Percentiles rank a stretch among this genome's conserved stretches.
Evolutionary conservation across 2,797 vertebrate species (phyloP).

Genomic region (Lepilemur septentrionalis): DNA sequence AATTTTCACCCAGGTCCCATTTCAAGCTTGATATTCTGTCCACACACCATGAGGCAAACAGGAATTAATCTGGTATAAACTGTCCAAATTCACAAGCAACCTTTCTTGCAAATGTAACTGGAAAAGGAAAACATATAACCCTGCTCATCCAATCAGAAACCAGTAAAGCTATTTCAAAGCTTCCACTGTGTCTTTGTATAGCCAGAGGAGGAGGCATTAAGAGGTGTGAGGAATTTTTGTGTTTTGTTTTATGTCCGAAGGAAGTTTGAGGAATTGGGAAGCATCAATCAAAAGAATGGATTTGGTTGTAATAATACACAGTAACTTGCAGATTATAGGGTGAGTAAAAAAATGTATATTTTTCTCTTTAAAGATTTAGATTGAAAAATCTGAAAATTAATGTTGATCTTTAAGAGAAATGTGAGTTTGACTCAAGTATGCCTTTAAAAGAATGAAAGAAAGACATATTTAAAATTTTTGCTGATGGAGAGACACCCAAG

Average conservation of each 20-base stretch:
- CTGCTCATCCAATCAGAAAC: neutral
- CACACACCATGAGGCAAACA: neutral
- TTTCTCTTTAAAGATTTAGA: neutral
- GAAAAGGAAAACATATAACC: neutral
- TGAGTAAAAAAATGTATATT: too few species aligned
- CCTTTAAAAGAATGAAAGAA: constrained; percentile 36
- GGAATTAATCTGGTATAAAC: neutral
- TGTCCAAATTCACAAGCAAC: neutral
- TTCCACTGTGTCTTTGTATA: neutral
- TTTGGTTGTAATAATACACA: neutral
- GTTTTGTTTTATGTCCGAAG: neutral
- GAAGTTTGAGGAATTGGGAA: neutral
- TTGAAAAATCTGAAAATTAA: neutral
- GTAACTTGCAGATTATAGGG: neutral
- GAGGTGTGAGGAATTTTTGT: neutral
- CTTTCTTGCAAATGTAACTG: neutral
- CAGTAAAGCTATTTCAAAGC: neutral
- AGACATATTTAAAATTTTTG: neutral
- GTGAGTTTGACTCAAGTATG: neutral
- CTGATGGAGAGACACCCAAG: neutral
- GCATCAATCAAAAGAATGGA: neutral
- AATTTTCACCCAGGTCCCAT: neutral
- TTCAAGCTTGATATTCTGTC: neutral
- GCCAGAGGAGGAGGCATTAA: neutral
- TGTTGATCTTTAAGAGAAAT: neutral